phyloP scores from a whole-genome alignment of 2,888 invertebrate genomes.

The Mythimna ferrago region DNA sequence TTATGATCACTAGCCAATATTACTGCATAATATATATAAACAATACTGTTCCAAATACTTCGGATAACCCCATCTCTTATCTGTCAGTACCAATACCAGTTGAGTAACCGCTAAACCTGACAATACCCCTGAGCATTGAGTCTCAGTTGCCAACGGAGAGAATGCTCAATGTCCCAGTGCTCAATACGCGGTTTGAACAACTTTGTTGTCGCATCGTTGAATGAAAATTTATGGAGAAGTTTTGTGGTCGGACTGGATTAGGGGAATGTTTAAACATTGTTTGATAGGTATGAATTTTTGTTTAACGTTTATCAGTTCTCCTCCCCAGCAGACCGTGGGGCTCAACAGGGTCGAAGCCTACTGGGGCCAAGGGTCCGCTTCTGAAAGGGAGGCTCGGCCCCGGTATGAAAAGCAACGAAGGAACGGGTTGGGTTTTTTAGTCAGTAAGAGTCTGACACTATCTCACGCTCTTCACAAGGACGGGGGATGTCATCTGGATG shows the following conservation, averaged over 20 bases:
- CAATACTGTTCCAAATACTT: neutral
- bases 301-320: too few relatives aligned
- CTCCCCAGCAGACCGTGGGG: too few relatives aligned
- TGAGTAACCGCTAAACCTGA: conserved; percentile 34
- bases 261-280: neutral
- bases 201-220: conserved; percentile 16
- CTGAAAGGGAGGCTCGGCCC: too few relatives aligned
- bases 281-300: too few relatives aligned
- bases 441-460: too few relatives aligned
- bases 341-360: too few relatives aligned
- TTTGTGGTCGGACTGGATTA: neutral
- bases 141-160: conserved; percentile 14
- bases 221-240: conserved; percentile 12
- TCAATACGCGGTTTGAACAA: conserved; percentile 28
- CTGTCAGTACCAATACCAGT: conserved; percentile 32
- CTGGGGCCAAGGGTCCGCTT: too few relatives aligned
- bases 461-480: too few relatives aligned
- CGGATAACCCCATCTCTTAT: conserved; percentile 29
- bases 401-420: too few relatives aligned
- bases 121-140: conserved; percentile 27
- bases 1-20: neutral
- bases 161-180: conserved; percentile 17
- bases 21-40: too few relatives aligned
- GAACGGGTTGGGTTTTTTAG: too few relatives aligned
- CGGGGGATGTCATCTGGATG: too few relatives aligned